Evolutionary conservation across 2,113 vertebrate species (phyloP), one percentile per base, ranked within the genome.

Genomic region (Eidolon helvum): DNA sequence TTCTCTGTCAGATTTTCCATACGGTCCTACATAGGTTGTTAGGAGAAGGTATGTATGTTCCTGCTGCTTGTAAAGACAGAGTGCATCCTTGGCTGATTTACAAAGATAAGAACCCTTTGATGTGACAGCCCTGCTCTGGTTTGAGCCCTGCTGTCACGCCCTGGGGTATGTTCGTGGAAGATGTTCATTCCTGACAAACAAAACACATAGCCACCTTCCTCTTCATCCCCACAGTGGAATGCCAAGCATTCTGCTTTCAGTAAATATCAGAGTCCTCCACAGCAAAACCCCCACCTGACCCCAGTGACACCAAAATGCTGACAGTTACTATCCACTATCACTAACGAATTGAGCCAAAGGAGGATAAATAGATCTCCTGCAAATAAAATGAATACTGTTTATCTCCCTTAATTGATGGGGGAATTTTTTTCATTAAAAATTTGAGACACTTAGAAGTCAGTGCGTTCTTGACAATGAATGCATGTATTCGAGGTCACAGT

Each of bases 71-170:
- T 95, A 77, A 93, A 92, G 92, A 87, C 84, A 69, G 45, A 68
- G 63, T 33, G 19, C 43, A 45, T 53, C 77, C 22, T 57, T 57
- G 80, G 43, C 61, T 78, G 85, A 90, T 87, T 43, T 68, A 38
- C 43, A 21, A 57, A 95, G 79, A 90, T 87, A 92, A 92, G 91
- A 43, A 11, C 8, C 7, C 71, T 91, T 92, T 92, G 91, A 92
- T 78, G 84, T 82, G 85, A 94, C 82, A 92, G n/a, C 53, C 59
- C 33, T 43, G 66, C 55, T 87, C 65, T 33, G 48, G 83, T 35
- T 40, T 65, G 85, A 97, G 61, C 30, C 65, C 38, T 12, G 61
- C 50, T 48, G 26, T 43, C 43, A 10, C 75, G 68, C 90, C 90
- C 87, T 30, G 53, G 63, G 71, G n/a, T 48, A 11, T 48, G 30